phyloP scores from a whole-genome alignment of 2,888 invertebrate species.

The Epistrophella euchroma region DNA sequence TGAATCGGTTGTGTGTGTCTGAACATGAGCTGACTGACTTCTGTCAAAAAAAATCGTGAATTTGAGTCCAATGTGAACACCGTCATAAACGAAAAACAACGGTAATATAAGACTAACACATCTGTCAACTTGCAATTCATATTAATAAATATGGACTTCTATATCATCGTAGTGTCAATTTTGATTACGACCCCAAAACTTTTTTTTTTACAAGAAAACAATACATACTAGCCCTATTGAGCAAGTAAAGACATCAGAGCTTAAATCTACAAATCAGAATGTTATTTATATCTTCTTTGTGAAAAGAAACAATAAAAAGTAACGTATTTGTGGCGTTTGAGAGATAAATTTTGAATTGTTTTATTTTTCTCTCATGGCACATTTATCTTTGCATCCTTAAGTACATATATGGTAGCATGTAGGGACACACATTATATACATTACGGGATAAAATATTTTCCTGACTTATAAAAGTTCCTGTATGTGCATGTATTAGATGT shows the following conservation, averaged over 20 bases:
- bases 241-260: not conserved
- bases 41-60: no score
- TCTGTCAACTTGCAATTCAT: no score
- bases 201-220: not conserved
- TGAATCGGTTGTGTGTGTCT: no score
- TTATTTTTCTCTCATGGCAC: slow-evolving; percentile 2
- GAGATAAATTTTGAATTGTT: slow-evolving; percentile 15
- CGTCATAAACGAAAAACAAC: no score
- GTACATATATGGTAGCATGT: not conserved
- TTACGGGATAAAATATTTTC: slow-evolving; percentile 2
- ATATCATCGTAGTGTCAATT: no score
- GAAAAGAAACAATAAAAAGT: slow-evolving; percentile 12
- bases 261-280: slow-evolving; percentile 7
- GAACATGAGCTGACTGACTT: no score
- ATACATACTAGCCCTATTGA: no score
- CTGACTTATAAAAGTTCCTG: not conserved
- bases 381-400: slow-evolving; percentile 3
- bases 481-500: not conserved
- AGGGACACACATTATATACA: not conserved
- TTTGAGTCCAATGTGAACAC: no score
- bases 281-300: not conserved
- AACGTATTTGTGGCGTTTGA: not conserved
- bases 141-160: no score
- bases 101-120: no score
- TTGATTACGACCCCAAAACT: not conserved